These are phyloP conservation scores for Ypsolopha sequella DNA, from an alignment of 2,888 invertebrate species.

Conservation along the genomic window DNA sequence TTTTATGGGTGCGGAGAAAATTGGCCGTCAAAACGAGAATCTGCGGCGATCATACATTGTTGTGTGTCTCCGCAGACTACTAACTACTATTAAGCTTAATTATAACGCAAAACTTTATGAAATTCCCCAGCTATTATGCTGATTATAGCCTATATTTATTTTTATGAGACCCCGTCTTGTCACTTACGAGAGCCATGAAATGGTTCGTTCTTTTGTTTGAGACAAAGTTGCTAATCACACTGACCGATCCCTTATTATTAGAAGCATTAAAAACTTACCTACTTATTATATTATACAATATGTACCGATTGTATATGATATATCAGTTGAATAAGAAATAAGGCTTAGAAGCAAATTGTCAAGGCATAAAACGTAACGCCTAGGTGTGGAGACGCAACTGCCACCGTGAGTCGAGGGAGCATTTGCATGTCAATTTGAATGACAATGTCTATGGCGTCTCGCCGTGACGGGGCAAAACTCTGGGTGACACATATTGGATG, in stretches of 20 bases:
- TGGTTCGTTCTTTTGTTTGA: not conserved
- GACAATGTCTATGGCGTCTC: conserved; percentile 56
- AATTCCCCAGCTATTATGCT: not conserved
- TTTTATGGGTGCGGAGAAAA: conserved; percentile 45
- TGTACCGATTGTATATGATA: too few relatives aligned
- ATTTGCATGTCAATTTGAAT: conserved; percentile 64
- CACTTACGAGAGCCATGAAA: conserved; percentile 45
- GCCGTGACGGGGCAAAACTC: conserved; percentile 42
- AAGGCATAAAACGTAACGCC: not conserved
- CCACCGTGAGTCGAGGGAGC: conserved; percentile 11
- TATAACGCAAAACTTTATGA: not conserved
- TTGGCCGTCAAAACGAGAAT: conserved; percentile 34
- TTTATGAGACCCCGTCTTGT: conserved; percentile 53
- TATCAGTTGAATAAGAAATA: too few relatives aligned
- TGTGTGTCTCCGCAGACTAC: conserved; percentile 10
- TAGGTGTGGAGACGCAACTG: conserved; percentile 1
- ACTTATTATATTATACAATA: too few relatives aligned
- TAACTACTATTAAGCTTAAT: conserved; percentile 3
- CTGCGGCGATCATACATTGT: conserved; percentile 32
- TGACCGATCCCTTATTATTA: too few relatives aligned
- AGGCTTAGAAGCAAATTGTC: too few relatives aligned
- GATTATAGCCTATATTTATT: conserved; percentile 39
- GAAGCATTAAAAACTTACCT: too few relatives aligned
- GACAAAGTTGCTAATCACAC: conserved; percentile 1
- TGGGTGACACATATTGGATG: not conserved